These are phyloP conservation scores for Sebastes schlegelii DNA, from an alignment of 2,113 vertebrate genomes.

Conservation along the genomic window DNA sequence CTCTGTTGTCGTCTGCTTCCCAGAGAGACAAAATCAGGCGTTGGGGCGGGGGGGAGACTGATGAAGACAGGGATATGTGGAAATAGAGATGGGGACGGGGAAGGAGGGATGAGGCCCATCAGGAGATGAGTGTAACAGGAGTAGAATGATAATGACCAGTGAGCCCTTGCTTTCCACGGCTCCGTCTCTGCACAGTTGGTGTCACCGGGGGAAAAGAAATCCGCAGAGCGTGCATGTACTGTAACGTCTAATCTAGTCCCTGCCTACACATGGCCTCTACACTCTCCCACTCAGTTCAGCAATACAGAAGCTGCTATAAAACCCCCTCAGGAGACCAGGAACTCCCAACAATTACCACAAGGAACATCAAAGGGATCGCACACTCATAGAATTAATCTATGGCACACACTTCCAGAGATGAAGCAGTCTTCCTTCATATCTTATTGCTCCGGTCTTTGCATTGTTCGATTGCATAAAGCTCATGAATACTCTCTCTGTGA, in stretches of 20 bases:
- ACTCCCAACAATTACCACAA: slow-evolving; percentile 53
- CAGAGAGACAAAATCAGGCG: slow-evolving; percentile 51
- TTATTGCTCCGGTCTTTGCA: slow-evolving; percentile 47
- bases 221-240: slow-evolving; percentile 24
- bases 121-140: slow-evolving; percentile 57
- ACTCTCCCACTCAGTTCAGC: slow-evolving; percentile 33
- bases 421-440: slow-evolving; percentile 37
- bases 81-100: slow-evolving; percentile 36
- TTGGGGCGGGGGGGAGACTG: slow-evolving; percentile 38
- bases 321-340: slow-evolving; percentile 43
- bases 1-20: slow-evolving; percentile 20
- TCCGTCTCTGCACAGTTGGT: slow-evolving; percentile 22
- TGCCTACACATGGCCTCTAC: slow-evolving; percentile 38
- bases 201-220: slow-evolving; percentile 42
- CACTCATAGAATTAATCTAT: slow-evolving; percentile 56
- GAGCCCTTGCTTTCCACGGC: slow-evolving; percentile 31
- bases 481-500: slow-evolving; percentile 38
- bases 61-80: slow-evolving; percentile 68
- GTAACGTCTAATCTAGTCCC: slow-evolving; percentile 44
- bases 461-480: slow-evolving; percentile 44
- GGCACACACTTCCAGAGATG: slow-evolving; percentile 46
- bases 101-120: slow-evolving; percentile 44
- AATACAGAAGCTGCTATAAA: slow-evolving; percentile 30
- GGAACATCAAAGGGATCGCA: slow-evolving; percentile 63
- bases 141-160: slow-evolving; percentile 65